These are phyloP conservation scores for Aporophyla nigra DNA, from an alignment of 2,888 invertebrate genomes.

Conservation along the genomic window DNA sequence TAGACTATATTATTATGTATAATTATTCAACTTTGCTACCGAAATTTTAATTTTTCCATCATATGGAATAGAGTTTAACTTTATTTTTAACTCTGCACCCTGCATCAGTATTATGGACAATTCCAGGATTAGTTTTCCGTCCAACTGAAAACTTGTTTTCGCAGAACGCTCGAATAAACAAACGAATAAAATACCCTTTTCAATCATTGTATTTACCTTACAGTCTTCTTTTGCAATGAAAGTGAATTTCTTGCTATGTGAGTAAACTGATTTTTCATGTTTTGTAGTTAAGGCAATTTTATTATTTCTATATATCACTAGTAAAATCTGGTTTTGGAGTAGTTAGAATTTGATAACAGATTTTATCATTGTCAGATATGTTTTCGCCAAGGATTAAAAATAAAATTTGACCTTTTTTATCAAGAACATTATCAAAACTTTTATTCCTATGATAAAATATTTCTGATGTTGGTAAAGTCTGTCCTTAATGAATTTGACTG, in stretches of 20 bases:
- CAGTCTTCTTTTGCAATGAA: background rate
- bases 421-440: background rate
- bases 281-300: background rate
- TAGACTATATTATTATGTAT: background rate
- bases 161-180: slow-evolving; percentile 32
- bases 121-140: slow-evolving; percentile 34
- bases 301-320: background rate
- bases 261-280: background rate
- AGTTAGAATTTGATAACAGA: background rate
- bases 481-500: background rate
- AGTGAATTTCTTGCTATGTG: background rate
- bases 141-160: slow-evolving; percentile 21
- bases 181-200: slow-evolving; percentile 35
- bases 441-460: background rate
- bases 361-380: background rate
- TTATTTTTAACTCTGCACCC: background rate
- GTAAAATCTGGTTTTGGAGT: background rate
- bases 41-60: background rate
- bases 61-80: background rate
- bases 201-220: slow-evolving; percentile 7
- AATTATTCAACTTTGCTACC: background rate
- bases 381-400: background rate
- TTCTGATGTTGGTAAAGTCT: background rate
- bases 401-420: background rate
- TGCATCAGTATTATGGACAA: slow-evolving; percentile 35